Evolutionary conservation across 2,113 vertebrate species (phyloP).

Genomic region (Ammospiza caudacuta): DNA sequence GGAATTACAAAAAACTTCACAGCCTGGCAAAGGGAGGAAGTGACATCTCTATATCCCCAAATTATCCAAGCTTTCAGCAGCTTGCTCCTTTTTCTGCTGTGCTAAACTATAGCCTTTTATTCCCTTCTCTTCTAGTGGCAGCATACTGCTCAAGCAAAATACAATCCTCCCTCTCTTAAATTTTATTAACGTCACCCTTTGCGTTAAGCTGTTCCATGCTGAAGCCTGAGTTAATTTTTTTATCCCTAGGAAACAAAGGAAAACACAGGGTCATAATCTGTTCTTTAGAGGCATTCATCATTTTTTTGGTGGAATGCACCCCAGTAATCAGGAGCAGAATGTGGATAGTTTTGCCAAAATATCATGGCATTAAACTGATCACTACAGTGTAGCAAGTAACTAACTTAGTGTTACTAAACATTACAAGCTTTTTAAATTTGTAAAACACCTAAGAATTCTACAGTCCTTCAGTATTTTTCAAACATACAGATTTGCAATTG

Average conservation of each 20-base stretch:
- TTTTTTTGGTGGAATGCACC: background rate
- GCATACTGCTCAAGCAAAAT: background rate
- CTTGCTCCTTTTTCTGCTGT: background rate
- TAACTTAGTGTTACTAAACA: background rate
- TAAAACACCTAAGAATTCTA: background rate
- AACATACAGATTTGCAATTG: background rate
- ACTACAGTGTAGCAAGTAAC: background rate
- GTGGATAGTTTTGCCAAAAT: background rate
- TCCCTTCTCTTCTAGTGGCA: background rate
- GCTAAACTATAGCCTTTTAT: conserved; percentile 10
- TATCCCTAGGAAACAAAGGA: background rate
- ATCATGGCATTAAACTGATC: background rate
- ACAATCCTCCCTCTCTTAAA: background rate
- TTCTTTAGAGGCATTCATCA: background rate
- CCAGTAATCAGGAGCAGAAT: background rate
- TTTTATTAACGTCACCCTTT: background rate
- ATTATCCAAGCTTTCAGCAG: conserved; percentile 58
- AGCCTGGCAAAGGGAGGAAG: conserved; percentile 53
- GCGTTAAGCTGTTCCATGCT: background rate
- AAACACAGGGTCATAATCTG: background rate
- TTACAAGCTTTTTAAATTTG: background rate
- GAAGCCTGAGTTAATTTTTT: background rate
- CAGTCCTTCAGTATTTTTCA: background rate
- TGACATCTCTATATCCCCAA: conserved; percentile 48
- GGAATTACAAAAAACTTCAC: conserved; percentile 65